Evolutionary conservation across 92 coral and sea anemone species (phyloP).

Genomic region (Umimayanthus chanpuru): DNA sequence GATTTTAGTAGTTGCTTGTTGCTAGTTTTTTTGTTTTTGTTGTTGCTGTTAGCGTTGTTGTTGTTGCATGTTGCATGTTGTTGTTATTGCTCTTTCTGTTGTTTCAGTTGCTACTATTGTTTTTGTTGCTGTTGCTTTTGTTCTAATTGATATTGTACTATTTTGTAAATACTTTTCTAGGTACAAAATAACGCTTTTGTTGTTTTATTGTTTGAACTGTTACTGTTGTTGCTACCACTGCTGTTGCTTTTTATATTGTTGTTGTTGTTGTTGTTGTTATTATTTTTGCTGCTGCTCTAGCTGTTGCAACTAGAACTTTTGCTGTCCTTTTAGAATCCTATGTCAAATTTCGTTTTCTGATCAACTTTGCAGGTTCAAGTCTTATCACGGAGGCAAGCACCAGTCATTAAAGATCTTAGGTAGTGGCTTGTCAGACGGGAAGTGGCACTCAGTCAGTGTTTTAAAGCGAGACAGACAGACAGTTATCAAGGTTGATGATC

Average conservation of each 20-base stretch:
- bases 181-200: not conserved
- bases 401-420: slow-evolving; percentile 8
- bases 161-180: too few relatives aligned
- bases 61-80: not conserved
- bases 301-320: not conserved
- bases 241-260: not conserved
- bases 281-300: too few relatives aligned
- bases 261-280: too few relatives aligned
- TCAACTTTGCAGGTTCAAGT: slow-evolving; percentile 10
- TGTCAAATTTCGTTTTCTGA: not conserved
- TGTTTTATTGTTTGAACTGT: not conserved
- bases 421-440: slow-evolving; percentile 40
- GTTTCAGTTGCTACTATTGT: too few relatives aligned
- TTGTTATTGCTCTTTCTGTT: not conserved
- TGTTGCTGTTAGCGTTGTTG: not conserved
- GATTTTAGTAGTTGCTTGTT: not conserved
- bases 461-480: slow-evolving; percentile 37
- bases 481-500: slow-evolving; percentile 33
- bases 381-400: slow-evolving; percentile 41
- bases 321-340: not conserved
- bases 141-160: not conserved
- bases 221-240: not conserved
- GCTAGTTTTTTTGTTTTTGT: not conserved
- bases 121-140: not conserved
- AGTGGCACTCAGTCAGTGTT: slow-evolving; percentile 50